A percentile compares a stretch with the other conserved stretches of the same genome.
phyloP scores from a whole-genome alignment of 2,113 vertebrate species.

The Cyprinus carpio region DNA sequence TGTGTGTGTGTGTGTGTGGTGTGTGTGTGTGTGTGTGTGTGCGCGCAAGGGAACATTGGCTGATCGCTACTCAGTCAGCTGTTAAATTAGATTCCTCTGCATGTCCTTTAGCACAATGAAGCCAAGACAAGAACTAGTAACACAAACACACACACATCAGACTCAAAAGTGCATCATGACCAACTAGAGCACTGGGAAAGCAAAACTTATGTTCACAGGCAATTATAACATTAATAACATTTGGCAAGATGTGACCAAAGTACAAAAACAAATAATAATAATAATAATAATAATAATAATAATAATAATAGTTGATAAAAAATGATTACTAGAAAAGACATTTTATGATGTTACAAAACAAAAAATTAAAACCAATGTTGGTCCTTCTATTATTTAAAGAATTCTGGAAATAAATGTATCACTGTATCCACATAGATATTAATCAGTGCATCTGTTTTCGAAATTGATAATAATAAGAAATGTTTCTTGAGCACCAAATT shows the following conservation, averaged over 20 bases:
- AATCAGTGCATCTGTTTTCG: not conserved
- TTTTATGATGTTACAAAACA: no score
- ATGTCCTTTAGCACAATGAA: constrained; percentile 64
- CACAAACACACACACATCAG: constrained; percentile 4
- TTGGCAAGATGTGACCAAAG: not conserved
- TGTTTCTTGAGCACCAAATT: not conserved
- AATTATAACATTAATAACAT: not conserved
- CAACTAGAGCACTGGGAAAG: not conserved
- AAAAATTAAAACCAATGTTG: not conserved
- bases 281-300: no score
- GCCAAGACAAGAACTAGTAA: constrained; percentile 44
- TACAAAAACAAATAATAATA: not conserved
- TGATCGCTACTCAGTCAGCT: constrained; percentile 75
- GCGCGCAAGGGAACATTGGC: constrained; percentile 62
- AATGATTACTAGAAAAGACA: no score
- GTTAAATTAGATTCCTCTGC: constrained; percentile 79
- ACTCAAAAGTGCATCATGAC: constrained; percentile 5
- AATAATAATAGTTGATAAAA: not conserved
- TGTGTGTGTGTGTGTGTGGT: constrained; percentile 1
- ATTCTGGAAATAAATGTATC: not conserved
- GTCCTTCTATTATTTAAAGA: not conserved
- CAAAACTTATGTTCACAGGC: not conserved
- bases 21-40: constrained; percentile 8
- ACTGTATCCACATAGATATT: not conserved
- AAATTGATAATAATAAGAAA: not conserved